Conservation (phyloP, 2,888 invertebrate species). For the Sinhomidia bicolor region DNA sequence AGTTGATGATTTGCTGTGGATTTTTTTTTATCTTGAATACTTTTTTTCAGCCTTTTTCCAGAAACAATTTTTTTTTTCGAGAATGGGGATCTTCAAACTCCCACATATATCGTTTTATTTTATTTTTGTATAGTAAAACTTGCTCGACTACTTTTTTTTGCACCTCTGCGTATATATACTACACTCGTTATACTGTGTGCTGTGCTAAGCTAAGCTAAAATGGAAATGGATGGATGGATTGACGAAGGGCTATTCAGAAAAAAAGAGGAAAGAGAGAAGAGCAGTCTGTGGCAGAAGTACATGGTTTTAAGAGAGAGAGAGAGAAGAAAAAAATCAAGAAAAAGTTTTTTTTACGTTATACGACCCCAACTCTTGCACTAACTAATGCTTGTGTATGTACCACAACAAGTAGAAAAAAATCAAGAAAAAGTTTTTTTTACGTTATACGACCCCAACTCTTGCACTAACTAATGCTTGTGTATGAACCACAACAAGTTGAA, state of each 20-base stretch:
- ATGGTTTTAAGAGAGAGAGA: no score
- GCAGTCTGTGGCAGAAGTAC: no score
- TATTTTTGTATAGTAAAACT: no score
- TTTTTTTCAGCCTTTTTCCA: not conserved
- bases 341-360: constrained; percentile 12
- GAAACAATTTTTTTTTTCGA: not conserved
- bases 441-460: not conserved
- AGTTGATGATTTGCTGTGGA: not conserved
- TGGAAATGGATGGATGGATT: constrained; percentile 44
- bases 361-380: not conserved
- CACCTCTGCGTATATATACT: not conserved
- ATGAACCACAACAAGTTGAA: constrained; percentile 63
- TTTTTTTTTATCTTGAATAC: not conserved
- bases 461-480: constrained; percentile 48
- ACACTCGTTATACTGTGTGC: not conserved
- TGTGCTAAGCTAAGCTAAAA: constrained; percentile 15
- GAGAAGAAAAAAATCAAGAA: not conserved
- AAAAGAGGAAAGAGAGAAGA: not conserved
- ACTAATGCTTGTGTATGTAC: not conserved
- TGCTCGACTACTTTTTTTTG: no score
- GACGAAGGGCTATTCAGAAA: constrained; percentile 1
- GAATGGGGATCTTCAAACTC: no score
- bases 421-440: not conserved
- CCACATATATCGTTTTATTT: not conserved
- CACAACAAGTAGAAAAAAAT: not conserved